phyloP scores from a whole-genome alignment of 92 coral and sea anemone genomes.

The Phenganax marumi region DNA sequence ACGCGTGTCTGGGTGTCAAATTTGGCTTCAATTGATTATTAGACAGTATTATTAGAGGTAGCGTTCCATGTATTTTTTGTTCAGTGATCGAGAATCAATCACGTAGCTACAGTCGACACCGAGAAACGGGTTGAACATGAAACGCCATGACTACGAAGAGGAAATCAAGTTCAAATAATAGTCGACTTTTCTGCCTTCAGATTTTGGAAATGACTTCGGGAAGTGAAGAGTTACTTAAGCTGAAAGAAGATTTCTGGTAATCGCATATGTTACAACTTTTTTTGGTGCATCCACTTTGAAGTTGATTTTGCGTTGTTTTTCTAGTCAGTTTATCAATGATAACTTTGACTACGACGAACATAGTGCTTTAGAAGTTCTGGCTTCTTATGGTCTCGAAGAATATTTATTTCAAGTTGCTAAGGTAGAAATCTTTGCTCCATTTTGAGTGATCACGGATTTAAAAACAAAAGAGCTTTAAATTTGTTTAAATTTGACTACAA shows the following conservation, averaged over 20 bases:
- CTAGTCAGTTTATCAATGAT: slow-evolving; percentile 92
- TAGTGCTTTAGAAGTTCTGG: slow-evolving; percentile 76
- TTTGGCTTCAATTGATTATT: too few relatives aligned
- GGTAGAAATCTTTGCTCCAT: slow-evolving; percentile 45
- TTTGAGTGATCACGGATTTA: not conserved
- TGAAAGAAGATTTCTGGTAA: slow-evolving; percentile 36
- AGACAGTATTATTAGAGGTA: too few relatives aligned
- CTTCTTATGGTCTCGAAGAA: slow-evolving; percentile 75
- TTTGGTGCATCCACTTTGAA: too few relatives aligned
- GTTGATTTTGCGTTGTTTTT: not conserved
- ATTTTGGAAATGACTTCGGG: slow-evolving; percentile 11
- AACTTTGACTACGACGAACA: slow-evolving; percentile 93
- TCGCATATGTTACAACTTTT: not conserved
- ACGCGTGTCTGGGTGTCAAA: too few relatives aligned
- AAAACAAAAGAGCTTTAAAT: not conserved
- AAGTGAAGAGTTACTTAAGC: slow-evolving; percentile 10
- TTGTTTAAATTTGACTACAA: not conserved
- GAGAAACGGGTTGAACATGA: too few relatives aligned
- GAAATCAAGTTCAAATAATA: not conserved
- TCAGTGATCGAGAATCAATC: too few relatives aligned
- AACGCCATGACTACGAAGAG: too few relatives aligned
- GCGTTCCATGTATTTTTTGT: too few relatives aligned
- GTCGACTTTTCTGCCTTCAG: slow-evolving; percentile 5
- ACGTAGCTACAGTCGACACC: too few relatives aligned
- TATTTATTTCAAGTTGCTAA: slow-evolving; percentile 92